Percentiles rank a stretch among this genome's conserved stretches.
phyloP scores from a whole-genome alignment of 2,888 invertebrate species.

The Notodonta ziczac region DNA sequence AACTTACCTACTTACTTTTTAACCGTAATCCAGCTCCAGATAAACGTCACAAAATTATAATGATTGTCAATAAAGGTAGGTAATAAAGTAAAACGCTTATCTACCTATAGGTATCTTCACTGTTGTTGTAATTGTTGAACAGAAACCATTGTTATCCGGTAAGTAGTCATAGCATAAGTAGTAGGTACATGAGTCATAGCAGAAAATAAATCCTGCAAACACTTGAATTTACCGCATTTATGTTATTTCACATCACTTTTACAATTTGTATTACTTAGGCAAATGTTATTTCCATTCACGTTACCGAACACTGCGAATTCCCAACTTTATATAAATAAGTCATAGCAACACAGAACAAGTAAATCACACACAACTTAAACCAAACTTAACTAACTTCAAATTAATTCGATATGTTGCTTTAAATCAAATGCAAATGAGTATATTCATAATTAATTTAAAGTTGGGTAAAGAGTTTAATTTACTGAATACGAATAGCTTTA shows the following conservation, averaged over 20 bases:
- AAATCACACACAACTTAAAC: slow-evolving; percentile 41
- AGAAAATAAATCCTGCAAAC: slow-evolving; percentile 42
- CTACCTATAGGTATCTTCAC: not conserved
- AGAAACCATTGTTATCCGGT: slow-evolving; percentile 44
- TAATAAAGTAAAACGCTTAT: too few relatives aligned
- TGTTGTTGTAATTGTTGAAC: slow-evolving; percentile 21
- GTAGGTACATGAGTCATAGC: slow-evolving; percentile 53
- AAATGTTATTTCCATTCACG: slow-evolving; percentile 17
- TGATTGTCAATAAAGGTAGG: too few relatives aligned
- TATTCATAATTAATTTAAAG: not conserved
- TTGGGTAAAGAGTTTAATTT: too few relatives aligned
- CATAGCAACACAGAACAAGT: slow-evolving; percentile 28
- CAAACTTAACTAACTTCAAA: slow-evolving; percentile 33
- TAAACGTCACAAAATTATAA: too few relatives aligned
- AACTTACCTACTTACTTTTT: too few relatives aligned
- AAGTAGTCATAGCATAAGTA: too few relatives aligned
- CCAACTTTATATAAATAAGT: slow-evolving; percentile 15
- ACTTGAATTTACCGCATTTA: slow-evolving; percentile 61
- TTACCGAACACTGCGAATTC: slow-evolving; percentile 17
- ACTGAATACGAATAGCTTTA: not conserved
- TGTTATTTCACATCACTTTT: slow-evolving; percentile 31
- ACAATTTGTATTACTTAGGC: slow-evolving; percentile 11
- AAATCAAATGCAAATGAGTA: not conserved
- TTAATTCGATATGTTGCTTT: slow-evolving; percentile 14
- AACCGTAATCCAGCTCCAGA: too few relatives aligned